A percentile compares a stretch with the other conserved stretches of the same genome.
Evolutionary conservation across 2,113 vertebrate genomes (phyloP).

Genomic region (Sterrhoptilus dennistouni): DNA sequence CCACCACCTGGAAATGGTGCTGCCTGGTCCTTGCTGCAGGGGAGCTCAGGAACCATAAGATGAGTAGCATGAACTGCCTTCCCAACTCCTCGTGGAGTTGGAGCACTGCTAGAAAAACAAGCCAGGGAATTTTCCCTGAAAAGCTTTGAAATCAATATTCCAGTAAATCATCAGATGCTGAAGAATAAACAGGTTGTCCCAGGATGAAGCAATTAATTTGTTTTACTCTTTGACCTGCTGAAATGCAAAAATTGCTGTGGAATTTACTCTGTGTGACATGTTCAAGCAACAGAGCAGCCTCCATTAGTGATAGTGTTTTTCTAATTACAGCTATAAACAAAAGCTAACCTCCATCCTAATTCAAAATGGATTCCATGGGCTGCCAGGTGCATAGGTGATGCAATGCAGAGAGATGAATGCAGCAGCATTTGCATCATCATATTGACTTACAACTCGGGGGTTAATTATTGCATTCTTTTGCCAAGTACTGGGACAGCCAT

Average conservation of each 20-base stretch:
- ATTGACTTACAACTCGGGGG: slow-evolving; percentile 1
- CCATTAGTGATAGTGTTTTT: slow-evolving; percentile 18
- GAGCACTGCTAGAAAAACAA: not conserved
- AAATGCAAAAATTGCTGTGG: slow-evolving; percentile 35
- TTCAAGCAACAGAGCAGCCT: not conserved
- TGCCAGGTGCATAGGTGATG: slow-evolving; percentile 9
- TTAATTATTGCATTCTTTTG: slow-evolving; percentile 43
- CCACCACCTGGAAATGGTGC: not conserved
- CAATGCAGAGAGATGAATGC: not conserved
- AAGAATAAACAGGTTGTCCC: not conserved
- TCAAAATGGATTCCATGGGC: slow-evolving; percentile 2
- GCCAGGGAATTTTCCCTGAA: not conserved
- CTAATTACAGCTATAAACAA: slow-evolving; percentile 46
- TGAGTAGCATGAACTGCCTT: not conserved
- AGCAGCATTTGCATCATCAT: not conserved
- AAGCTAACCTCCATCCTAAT: not conserved
- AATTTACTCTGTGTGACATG: not conserved
- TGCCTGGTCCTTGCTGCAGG: not conserved
- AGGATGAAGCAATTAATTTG: not conserved
- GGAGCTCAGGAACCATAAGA: not conserved
- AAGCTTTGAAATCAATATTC: not conserved
- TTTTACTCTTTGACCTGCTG: slow-evolving; percentile 8
- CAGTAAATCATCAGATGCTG: not conserved
- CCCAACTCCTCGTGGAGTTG: accelerated
- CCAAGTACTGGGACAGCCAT: not conserved